Evolutionary conservation across 2,113 vertebrate genomes (phyloP).

Genomic region (Periophthalmus modestus): DNA sequence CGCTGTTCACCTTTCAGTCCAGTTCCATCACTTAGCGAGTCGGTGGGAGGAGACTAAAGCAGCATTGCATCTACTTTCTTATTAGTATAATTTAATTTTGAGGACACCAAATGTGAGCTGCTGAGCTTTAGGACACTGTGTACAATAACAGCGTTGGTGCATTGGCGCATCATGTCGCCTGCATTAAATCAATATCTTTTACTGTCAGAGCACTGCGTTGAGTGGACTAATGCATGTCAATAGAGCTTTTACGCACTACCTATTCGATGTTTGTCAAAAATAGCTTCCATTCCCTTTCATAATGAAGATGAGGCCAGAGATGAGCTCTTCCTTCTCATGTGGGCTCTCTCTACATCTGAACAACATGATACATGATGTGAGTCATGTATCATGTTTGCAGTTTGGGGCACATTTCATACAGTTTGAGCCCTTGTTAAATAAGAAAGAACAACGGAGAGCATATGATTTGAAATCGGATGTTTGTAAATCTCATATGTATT

Average conservation of each 20-base stretch:
- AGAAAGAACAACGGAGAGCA: neutral
- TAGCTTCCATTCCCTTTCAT: constrained; percentile 25
- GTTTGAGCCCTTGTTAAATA: neutral
- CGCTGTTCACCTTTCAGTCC: constrained; percentile 50
- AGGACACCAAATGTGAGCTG: constrained; percentile 1
- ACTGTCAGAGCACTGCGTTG: neutral
- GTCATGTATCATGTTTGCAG: neutral
- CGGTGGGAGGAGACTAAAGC: constrained; percentile 26
- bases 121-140: constrained; percentile 15
- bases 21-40: constrained; percentile 34
- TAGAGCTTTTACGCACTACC: neutral
- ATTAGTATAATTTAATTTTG: constrained; percentile 17
- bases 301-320: constrained; percentile 45
- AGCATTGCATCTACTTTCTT: constrained; percentile 41
- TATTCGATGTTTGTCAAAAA: constrained; percentile 23
- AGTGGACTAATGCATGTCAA: neutral
- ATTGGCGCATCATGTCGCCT: neutral
- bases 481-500: too few relatives aligned
- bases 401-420: neutral
- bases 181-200: neutral
- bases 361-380: neutral
- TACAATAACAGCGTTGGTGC: constrained; percentile 3
- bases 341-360: constrained; percentile 22
- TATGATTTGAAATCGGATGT: too few relatives aligned
- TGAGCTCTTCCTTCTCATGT: neutral